phyloP scores from a whole-genome alignment of 2,113 vertebrate genomes.

The Chionomys nivalis region DNA sequence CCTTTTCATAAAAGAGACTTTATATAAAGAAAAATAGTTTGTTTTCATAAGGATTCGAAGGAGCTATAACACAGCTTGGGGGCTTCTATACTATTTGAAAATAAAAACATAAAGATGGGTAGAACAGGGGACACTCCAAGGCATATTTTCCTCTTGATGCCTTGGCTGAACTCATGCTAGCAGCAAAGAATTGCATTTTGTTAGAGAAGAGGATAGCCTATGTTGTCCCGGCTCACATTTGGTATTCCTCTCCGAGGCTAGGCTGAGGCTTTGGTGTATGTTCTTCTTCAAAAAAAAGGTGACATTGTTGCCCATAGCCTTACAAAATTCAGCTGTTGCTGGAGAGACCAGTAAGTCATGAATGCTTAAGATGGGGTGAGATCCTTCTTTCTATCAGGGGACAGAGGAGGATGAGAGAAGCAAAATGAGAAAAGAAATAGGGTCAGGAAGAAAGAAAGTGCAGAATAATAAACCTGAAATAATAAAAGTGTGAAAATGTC shows the following conservation, averaged over 20 bases:
- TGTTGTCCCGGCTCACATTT: conserved; percentile 7
- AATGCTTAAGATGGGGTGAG: background rate
- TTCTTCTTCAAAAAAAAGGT: background rate
- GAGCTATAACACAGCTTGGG: conserved; percentile 30
- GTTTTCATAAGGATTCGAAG: conserved; percentile 54
- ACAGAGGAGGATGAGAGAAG: background rate
- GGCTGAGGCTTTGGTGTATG: background rate
- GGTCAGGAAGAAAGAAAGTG: background rate
- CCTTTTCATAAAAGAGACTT: conserved; percentile 58
- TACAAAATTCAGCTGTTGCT: conserved; percentile 39
- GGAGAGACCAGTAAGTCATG: background rate
- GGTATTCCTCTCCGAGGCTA: conserved; percentile 27
- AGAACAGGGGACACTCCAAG: background rate
- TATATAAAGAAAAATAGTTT: conserved; percentile 46
- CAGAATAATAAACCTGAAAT: background rate
- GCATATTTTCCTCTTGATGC: conserved; percentile 42
- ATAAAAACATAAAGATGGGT: conserved; percentile 49
- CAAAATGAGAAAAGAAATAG: conserved; percentile 50
- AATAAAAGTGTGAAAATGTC: background rate
- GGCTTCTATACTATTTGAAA: conserved; percentile 61
- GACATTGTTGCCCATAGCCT: background rate
- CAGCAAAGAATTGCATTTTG: conserved; percentile 19
- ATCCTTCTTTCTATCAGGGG: conserved; percentile 38
- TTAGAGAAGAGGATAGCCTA: conserved; percentile 1
- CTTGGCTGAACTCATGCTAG: conserved; percentile 28